These are phyloP conservation scores for Chaetophractus vellerosus DNA, from an alignment of 2,797 vertebrate species.

Conservation along the genomic window DNA sequence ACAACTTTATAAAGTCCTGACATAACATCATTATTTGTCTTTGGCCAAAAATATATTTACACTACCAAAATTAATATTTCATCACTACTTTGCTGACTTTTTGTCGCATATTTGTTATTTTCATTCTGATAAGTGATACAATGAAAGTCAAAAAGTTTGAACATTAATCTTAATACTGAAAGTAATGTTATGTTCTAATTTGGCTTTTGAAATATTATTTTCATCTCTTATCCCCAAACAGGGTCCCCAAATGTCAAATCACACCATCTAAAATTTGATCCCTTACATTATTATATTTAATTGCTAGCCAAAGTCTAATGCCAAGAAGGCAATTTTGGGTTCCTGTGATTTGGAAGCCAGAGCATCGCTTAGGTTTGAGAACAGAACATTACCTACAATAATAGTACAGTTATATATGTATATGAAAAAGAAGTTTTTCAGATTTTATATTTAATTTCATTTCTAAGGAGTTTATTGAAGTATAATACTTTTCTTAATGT, in stretches of 20 bases:
- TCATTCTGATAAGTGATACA: not conserved
- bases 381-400: conserved; percentile 46
- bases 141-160: conserved; percentile 57
- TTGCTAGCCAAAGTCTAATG: not conserved
- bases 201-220: conserved; percentile 60
- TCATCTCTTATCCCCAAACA: conserved; percentile 15
- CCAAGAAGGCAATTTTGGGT: conserved; percentile 60
- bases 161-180: conserved; percentile 58
- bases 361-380: not conserved
- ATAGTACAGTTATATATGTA: not conserved
- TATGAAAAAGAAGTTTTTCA: not conserved
- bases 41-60: conserved; percentile 6
- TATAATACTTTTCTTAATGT: not conserved
- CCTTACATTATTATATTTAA: conserved; percentile 57
- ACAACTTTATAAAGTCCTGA: conserved; percentile 51
- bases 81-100: not conserved
- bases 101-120: conserved; percentile 55
- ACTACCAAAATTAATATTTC: conserved; percentile 34
- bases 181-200: not conserved
- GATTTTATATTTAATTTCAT: not conserved
- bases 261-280: conserved; percentile 1
- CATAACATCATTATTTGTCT: not conserved
- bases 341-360: conserved; percentile 5
- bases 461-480: not conserved
- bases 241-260: conserved; percentile 55